Base-by-base conservation (phyloP, 2,797 vertebrate genomes). In the Tympanoctomys barrerae region DNA sequence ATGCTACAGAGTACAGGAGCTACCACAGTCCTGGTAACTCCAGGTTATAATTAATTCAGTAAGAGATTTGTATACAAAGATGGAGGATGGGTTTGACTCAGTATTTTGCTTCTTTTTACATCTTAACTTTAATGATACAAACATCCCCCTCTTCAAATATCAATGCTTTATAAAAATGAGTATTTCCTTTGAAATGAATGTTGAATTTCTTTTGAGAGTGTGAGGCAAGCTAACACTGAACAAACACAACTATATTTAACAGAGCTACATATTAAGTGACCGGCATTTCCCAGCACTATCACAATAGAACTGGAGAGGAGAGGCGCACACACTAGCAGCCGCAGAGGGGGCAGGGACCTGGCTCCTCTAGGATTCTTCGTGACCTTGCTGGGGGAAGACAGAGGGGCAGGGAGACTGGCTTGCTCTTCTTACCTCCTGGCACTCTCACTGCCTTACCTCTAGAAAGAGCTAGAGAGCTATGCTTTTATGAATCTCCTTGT, bases 101-200 rank as follows among this genome's bases (percentile, higher is more conserved):
- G 18, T 64, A 89, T 61, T 91, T 75, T 86, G 70, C 24, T 90
- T 90, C 83, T 62, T 86, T 80, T 95, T 73, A 95, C 87, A 73
- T 87, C 46, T 26, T 79, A 87, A 87, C 82, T 73, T 68, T 78
- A 90, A 86, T 90, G 18, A 26, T 64, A 83, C 66, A 78, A 95
- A 26, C 22, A 77, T 52, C 84, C 46, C n/a, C 70, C 7, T 86
- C 19, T 90, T 92, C 90, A 90, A 95, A 80, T 62, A 85, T 42
- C 39, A 78, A 86, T 24, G 57, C 46, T 52, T 66, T 54, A 89
- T 22, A 89, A 95, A 90, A 84, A 57, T 14, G 24, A 87, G 91
- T 91, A 18, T 31, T 84, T 89, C 59, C 91, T 89, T 96, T 78
- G 33, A 92, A 88, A 95, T 39, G 54, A 92, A 87, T 78, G 54